Percentiles rank a stretch among this genome's conserved stretches.
These are phyloP conservation scores for Mormyrus hasselquistii DNA, from an alignment of 2,797 vertebrate species.

Conservation along the genomic window DNA sequence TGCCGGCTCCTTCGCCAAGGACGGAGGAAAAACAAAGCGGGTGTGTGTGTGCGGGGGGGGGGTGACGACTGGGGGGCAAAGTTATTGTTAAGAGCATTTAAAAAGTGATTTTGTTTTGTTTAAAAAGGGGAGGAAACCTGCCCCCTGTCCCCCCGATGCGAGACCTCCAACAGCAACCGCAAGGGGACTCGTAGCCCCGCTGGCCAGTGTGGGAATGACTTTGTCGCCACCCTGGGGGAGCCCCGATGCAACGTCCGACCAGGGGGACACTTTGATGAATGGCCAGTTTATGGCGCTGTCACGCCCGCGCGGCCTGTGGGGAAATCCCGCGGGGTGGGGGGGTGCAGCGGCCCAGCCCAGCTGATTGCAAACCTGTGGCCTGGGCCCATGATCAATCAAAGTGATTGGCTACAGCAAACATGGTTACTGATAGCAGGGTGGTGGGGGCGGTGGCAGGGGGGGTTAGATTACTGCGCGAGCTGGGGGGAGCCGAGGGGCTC, in stretches of 20 bases:
- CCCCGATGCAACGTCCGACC: not conserved
- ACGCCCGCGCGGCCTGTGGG: conserved; percentile 70
- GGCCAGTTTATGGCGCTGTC: conserved; percentile 87
- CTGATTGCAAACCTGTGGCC: conserved; percentile 84
- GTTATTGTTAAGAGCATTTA: conserved; percentile 5
- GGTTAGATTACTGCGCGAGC: conserved; percentile 56
- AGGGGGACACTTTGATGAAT: conserved; percentile 85
- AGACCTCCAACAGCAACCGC: not conserved
- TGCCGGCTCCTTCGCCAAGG: not conserved
- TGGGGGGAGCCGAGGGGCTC: conserved; percentile 45
- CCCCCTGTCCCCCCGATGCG: not conserved
- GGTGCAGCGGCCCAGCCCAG: conserved; percentile 62
- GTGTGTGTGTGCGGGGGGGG: not conserved
- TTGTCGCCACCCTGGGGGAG: conserved; percentile 10
- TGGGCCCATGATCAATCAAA: conserved; percentile 82
- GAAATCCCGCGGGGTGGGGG: conserved; percentile 63
- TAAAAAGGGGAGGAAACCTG: not conserved
- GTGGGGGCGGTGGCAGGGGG: conserved; percentile 44
- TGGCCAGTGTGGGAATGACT: conserved; percentile 10
- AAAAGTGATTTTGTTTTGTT: conserved; percentile 10
- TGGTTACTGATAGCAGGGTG: conserved; percentile 66
- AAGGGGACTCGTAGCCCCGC: not conserved
- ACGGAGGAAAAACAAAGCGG: not conserved
- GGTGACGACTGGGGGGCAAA: not conserved
- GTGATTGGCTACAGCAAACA: conserved; percentile 85